Evolutionary conservation across 53 echinoderm and acorn worm species (phyloP).

Genomic region (Luidia sarsii): DNA sequence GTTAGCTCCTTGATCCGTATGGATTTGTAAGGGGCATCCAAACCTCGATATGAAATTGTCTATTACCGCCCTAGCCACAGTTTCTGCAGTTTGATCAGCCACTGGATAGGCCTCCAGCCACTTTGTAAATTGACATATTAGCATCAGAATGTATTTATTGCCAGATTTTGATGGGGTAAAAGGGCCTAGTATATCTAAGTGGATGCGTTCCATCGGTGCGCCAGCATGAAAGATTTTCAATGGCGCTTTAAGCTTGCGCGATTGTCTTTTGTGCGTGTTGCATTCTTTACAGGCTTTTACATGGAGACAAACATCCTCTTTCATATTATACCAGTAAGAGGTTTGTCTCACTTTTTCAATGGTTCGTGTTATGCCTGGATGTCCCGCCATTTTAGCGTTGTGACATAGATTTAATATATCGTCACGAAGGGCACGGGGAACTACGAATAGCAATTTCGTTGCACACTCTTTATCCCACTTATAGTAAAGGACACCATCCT

Average conservation of each 20-base stretch:
- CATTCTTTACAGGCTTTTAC: slow-evolving; percentile 18
- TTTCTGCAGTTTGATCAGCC: slow-evolving; percentile 45
- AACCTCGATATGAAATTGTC: slow-evolving; percentile 64
- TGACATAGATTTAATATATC: neutral
- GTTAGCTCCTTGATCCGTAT: slow-evolving; percentile 64
- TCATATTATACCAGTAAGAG: neutral
- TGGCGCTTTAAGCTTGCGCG: slow-evolving; percentile 16
- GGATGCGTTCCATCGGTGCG: neutral
- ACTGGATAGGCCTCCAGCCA: slow-evolving; percentile 63
- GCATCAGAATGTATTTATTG: no score
- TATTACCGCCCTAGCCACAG: slow-evolving; percentile 43
- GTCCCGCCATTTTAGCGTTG: no score
- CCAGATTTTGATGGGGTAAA: slow-evolving; percentile 4
- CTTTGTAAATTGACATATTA: no score
- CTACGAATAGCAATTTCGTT: neutral
- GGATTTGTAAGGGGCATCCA: slow-evolving; percentile 51
- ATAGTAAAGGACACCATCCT: slow-evolving; percentile 19
- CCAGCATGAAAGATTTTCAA: slow-evolving; percentile 7
- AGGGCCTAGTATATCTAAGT: neutral
- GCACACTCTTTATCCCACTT: neutral
- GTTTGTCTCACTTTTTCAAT: slow-evolving; percentile 4
- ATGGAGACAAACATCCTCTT: neutral
- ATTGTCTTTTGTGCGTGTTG: slow-evolving; percentile 11
- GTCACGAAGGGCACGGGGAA: neutral
- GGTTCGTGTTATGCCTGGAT: neutral